Conservation (phyloP, 2,113 vertebrate genomes). For the Cynoglossus semilaevis region DNA sequence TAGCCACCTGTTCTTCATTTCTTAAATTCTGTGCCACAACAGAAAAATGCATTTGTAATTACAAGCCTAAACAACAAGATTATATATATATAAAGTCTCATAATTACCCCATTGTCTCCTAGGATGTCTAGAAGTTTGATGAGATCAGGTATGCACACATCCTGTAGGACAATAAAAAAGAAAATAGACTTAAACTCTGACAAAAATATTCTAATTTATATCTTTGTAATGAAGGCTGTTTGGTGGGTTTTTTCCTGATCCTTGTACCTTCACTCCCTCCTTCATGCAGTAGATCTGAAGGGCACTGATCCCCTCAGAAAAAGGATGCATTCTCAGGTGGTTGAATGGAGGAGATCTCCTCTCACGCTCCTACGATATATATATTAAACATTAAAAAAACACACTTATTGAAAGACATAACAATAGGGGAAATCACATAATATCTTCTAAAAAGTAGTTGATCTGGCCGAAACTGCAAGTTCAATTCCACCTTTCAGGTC, state of each 20-base stretch:
- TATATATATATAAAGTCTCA: too few species aligned
- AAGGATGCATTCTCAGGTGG: conserved; percentile 95
- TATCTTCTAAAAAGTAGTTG: too few species aligned
- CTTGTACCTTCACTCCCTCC: conserved; percentile 93
- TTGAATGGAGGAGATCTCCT: conserved; percentile 94
- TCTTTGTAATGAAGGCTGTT: background rate
- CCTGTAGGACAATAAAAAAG: conserved; percentile 73
- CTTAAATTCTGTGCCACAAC: conserved; percentile 85
- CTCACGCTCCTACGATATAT: conserved; percentile 86
- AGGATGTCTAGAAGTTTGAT: conserved; percentile 98
- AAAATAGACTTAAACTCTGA: too few species aligned
- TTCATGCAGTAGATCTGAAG: conserved; percentile 99
- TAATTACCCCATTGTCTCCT: conserved; percentile 96
- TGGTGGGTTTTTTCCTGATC: background rate
- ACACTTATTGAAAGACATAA: too few species aligned
- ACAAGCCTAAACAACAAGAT: too few species aligned
- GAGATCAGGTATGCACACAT: conserved; percentile 96
- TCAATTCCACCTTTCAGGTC: too few species aligned
- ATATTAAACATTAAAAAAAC: background rate
- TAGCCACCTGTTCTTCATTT: conserved; percentile 98
- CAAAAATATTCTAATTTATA: background rate
- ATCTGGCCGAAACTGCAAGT: too few species aligned
- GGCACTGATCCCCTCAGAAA: conserved; percentile 95
- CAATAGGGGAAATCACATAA: too few species aligned
- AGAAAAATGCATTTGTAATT: too few species aligned